Percentiles rank a stretch among this genome's conserved stretches.
Evolutionary conservation across 1,140 invertebrate species (phyloP).

Genomic region (Octopus sinensis): DNA sequence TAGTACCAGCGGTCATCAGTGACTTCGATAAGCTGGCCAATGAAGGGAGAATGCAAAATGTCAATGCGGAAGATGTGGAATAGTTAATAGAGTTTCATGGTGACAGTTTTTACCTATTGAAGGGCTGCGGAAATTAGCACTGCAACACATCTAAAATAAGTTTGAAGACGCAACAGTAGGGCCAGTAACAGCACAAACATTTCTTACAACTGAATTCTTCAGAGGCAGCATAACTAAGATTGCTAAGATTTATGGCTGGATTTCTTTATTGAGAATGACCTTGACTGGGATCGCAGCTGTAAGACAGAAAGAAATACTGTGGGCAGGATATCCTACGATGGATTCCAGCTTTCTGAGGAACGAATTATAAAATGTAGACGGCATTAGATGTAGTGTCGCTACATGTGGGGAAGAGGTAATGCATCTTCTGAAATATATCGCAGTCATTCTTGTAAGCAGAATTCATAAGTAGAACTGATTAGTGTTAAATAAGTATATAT

Average conservation of each 20-base stretch:
- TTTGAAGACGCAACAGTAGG: not conserved
- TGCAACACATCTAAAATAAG: not conserved
- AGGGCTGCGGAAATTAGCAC: not conserved
- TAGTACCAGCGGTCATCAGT: constrained; percentile 7
- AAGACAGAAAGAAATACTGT: not conserved
- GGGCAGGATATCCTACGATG: not conserved
- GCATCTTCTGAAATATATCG: not conserved
- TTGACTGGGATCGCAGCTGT: not conserved
- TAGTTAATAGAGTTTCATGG: not conserved
- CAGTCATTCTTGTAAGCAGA: not conserved
- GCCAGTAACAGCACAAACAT: not conserved
- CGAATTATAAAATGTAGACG: not conserved
- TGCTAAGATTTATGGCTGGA: not conserved
- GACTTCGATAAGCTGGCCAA: not conserved
- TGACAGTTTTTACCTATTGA: constrained; percentile 1
- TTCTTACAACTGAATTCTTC: not conserved
- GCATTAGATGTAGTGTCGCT: not conserved
- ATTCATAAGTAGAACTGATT: too few relatives aligned
- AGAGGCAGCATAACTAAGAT: not conserved
- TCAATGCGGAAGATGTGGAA: constrained; percentile 7
- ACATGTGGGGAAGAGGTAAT: not conserved
- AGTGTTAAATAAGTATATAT: too few relatives aligned
- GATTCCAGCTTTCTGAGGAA: not conserved
- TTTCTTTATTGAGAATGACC: constrained; percentile 1
- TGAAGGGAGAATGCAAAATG: constrained; percentile 7